Evolutionary conservation across 2,888 invertebrate genomes (phyloP), one percentile per base, ranked within the genome.

Genomic region (Alloplasta piceator): DNA sequence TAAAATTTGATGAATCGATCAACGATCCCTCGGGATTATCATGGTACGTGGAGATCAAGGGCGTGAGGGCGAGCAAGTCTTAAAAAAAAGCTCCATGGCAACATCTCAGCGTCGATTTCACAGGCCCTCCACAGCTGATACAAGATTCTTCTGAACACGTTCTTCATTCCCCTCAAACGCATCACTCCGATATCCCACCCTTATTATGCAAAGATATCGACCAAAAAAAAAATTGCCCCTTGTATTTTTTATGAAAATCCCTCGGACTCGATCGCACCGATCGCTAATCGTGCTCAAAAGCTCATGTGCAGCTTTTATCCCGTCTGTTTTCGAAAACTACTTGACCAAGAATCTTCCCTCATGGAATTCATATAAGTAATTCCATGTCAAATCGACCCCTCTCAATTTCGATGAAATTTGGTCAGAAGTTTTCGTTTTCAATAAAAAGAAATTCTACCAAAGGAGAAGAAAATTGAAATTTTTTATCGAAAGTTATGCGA

Each of bases 11-110:
- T 89, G 88, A 90, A 91, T 91, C 89, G 89, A 89, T 89, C 86
- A 86, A 84, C 83, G 89, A 91, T 91, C 90, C 89, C 88, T 78
- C 16, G 88, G 91, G 91, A 90, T 91, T 87, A 91, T 91, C 88
- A 91, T 87, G 64, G 26, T 26, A 82, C 82, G 77, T 87, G 90
- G 90, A 74, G 74, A 91, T 91, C 90, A 90, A 87, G 86, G 86
- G 86, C 85, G 82, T 82, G 84, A 86, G 83, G 26, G 84, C 85
- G 85, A 87, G 83, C 84, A 85, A 80, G 84, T 83, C 77, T 74
- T 43, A 38, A 39, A 10, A 56, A 61, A 64, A 70, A 76, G 39
- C 41, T 48, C 50, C 52, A 9, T 52, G 66, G 70, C 64, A 14
- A 63, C 75, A 60, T 52, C 26, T 58, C 46, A 71, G 50, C 68